Evolutionary conservation across 2,797 vertebrate species (phyloP), one percentile per base, ranked within the genome.

Genomic region (Babyrousa celebensis): DNA sequence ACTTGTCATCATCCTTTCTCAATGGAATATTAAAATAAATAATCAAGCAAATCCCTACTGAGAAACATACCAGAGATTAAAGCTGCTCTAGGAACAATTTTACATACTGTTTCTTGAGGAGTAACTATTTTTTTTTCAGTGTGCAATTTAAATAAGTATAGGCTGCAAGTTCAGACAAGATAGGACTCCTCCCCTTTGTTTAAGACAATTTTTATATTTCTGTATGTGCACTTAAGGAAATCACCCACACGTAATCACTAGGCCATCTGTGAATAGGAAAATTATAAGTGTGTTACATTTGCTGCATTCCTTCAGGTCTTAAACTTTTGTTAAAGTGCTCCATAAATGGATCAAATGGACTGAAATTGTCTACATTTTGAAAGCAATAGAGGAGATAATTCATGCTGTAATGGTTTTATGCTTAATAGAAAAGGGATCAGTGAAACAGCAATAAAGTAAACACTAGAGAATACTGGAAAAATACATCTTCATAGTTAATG

Each of bases 21-120:
- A 48, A 88, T 25, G 95, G 95, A 97, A 96, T 97, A 98, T 98
- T 98, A 98, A 98, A 98, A 97, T 97, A 98, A 98, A 98, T 97
- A 98, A 97, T 67, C 96, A 97, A 98, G 89, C 40, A 97, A 98
- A 97, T 96, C 27, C 2, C 97, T 80, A 79, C 71, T 84, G 95
- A 98, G 75, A 83, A 98, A 71, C 70, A 70, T 94, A 95, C 72
- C 96, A 98, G 96, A 98, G 97, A 98, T 90, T 97, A 97, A 96
- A 94, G 90, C 96, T 10, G 95, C 97, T 98, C 89, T 70, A 96
- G 98, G 96, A 97, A 97, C 43, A 97, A 91, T 97, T 98, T 98
- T 96, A 97, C 96, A 94, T 74, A 85, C 56, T 94, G 95, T 60
- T 62, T 97, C 98, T 98, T 97, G 83, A 97, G 71, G 79, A 72